Conservation (phyloP, 2,888 invertebrate species). For the Nemoura dubitans region DNA sequence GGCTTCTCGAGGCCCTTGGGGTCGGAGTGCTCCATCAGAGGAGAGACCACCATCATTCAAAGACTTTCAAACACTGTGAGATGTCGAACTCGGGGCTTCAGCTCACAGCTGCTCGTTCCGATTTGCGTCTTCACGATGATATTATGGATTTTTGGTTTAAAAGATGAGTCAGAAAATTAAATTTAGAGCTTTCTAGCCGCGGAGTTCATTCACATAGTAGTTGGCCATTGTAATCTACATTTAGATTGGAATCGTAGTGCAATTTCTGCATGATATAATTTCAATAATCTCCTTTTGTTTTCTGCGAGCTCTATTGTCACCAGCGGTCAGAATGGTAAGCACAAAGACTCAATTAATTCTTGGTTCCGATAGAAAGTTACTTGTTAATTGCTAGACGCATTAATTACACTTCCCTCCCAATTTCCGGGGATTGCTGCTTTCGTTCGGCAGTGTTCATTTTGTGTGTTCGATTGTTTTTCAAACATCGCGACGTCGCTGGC, state of each 20-base stretch:
- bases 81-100: neutral
- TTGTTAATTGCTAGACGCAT: neutral
- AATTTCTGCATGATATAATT: neutral
- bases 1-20: slow-evolving; percentile 25
- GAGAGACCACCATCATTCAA: slow-evolving; percentile 37
- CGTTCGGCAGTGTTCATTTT: neutral
- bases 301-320: neutral
- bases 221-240: neutral
- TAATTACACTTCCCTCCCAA: neutral
- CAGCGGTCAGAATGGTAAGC: neutral
- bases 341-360: neutral
- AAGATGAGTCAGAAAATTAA: neutral
- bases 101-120: slow-evolving; percentile 4
- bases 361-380: neutral
- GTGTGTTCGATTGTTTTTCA: neutral
- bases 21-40: neutral
- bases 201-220: neutral
- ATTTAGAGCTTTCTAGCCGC: neutral
- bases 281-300: neutral
- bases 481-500: neutral
- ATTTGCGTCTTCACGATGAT: neutral
- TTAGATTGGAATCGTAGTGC: neutral
- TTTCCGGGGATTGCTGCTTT: neutral
- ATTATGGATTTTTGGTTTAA: neutral
- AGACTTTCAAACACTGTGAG: neutral